Evolutionary conservation across 2,113 vertebrate genomes (phyloP).

Genomic region (Ginglymostoma cirratum): DNA sequence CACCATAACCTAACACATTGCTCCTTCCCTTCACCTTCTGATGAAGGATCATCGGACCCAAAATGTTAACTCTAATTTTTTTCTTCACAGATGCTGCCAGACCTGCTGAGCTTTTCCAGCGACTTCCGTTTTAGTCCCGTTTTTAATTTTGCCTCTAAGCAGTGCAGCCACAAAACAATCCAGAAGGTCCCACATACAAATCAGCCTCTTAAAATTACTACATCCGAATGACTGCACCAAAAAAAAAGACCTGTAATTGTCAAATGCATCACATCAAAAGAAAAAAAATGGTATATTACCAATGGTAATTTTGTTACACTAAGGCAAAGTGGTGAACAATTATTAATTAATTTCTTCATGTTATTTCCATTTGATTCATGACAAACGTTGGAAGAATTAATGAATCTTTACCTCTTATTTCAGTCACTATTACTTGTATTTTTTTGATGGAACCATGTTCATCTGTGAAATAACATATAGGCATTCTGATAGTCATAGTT

Average conservation of each 20-base stretch:
- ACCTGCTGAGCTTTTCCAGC: no score
- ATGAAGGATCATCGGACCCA: no score
- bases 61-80: no score
- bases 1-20: no score
- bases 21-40: no score
- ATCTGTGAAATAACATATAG: constrained; percentile 86
- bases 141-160: neutral
- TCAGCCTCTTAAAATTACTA: neutral
- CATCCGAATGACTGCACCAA: neutral
- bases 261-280: neutral
- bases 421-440: constrained; percentile 86
- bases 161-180: neutral
- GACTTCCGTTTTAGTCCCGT: neutral
- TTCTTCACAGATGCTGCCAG: no score
- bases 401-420: constrained; percentile 74
- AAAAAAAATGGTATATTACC: neutral
- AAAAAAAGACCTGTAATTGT: neutral
- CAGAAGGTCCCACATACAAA: neutral
- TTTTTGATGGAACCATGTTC: constrained; percentile 83
- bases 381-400: neutral
- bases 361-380: neutral
- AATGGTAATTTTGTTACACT: neutral
- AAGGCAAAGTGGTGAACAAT: neutral
- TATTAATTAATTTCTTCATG: neutral
- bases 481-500: constrained; percentile 83